Evolutionary conservation across 2,113 vertebrate species (phyloP).

Genomic region (Gila orcuttii): DNA sequence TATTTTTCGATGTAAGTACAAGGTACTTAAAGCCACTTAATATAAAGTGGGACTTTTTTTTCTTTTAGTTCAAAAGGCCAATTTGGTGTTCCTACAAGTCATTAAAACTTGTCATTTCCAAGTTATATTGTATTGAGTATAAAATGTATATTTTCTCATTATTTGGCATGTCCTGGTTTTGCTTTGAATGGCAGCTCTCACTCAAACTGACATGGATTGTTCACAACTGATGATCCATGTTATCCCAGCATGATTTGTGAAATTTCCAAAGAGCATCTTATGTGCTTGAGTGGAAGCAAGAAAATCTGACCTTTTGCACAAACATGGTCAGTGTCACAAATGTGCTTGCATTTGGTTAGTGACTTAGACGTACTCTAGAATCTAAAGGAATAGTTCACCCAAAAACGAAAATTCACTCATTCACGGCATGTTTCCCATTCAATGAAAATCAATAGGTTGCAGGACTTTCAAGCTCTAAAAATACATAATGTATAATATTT

Average conservation of each 20-base stretch:
- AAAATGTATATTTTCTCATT: background rate
- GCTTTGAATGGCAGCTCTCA: background rate
- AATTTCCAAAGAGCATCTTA: background rate
- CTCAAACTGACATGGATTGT: background rate
- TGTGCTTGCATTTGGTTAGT: background rate
- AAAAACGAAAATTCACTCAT: background rate
- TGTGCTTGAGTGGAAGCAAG: slow-evolving; percentile 13
- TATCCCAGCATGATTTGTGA: slow-evolving; percentile 13
- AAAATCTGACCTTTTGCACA: slow-evolving; percentile 11
- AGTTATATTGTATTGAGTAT: background rate
- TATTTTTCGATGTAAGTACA: no score
- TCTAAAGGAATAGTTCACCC: background rate
- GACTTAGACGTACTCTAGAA: background rate
- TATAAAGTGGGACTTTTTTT: no score
- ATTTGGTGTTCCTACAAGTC: background rate
- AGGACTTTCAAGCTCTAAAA: background rate
- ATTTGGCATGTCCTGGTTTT: background rate
- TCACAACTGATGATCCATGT: background rate
- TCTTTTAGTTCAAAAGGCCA: background rate
- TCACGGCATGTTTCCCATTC: background rate
- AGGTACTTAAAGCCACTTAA: no score
- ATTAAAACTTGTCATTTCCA: background rate
- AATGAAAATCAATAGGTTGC: background rate
- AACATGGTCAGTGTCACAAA: background rate
- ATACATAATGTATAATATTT: background rate